phyloP scores from a whole-genome alignment of 2,797 vertebrate species.

The Muscicapa comitata region DNA sequence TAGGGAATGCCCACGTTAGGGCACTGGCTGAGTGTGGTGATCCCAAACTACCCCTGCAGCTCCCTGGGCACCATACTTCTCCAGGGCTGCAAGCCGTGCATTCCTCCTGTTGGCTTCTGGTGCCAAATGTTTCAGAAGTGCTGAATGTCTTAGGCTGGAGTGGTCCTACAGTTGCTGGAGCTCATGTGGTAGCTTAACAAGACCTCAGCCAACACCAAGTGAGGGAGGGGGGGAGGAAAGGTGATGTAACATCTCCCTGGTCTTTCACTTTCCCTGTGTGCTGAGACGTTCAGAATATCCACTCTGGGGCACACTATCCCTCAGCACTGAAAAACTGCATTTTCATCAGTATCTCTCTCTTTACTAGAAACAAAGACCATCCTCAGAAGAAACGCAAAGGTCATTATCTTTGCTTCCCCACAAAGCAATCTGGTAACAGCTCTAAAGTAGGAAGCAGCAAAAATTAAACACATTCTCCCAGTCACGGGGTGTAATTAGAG shows the following conservation, averaged over 20 bases:
- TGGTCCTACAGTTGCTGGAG: neutral
- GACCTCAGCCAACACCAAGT: neutral
- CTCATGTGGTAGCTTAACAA: neutral
- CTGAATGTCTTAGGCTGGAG: neutral
- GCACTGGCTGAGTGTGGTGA: accelerated
- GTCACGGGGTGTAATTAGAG: neutral
- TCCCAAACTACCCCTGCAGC: neutral
- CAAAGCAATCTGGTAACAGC: neutral
- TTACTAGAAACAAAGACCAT: neutral
- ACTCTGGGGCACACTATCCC: accelerated
- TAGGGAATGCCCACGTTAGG: neutral
- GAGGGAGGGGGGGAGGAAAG: neutral
- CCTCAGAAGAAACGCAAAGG: neutral
- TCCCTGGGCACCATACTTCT: neutral
- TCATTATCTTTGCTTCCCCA: neutral
- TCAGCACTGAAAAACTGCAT: neutral
- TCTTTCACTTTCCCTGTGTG: neutral
- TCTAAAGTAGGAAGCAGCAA: neutral
- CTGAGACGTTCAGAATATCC: neutral
- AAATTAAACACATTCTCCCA: conserved; percentile 5
- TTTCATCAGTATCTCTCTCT: neutral
- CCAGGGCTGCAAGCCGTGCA: neutral
- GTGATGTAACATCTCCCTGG: neutral
- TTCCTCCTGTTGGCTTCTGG: neutral
- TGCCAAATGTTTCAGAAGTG: neutral